These are phyloP conservation scores for Hypselothyrea guttata DNA, from an alignment of 2,888 invertebrate genomes.

Conservation along the genomic window DNA sequence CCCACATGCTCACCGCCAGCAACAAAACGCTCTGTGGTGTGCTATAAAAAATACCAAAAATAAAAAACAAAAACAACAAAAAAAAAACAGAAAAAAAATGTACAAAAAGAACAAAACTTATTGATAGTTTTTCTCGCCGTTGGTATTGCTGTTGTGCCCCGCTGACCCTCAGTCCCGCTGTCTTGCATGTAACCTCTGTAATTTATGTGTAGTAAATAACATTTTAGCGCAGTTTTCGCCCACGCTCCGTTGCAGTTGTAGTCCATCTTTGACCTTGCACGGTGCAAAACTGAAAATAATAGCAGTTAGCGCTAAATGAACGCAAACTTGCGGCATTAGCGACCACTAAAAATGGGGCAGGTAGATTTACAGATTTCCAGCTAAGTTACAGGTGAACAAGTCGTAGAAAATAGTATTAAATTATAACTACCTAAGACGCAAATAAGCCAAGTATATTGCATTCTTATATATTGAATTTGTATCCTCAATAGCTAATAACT, in stretches of 20 bases:
- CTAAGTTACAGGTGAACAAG: conserved; percentile 2
- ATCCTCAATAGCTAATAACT: no score
- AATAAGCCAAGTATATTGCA: no score
- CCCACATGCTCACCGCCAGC: conserved; percentile 25
- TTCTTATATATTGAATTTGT: no score
- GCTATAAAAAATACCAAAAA: no score
- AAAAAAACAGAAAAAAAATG: no score
- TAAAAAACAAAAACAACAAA: no score
- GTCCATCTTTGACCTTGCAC: conserved; percentile 60
- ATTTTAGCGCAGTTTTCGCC: conserved; percentile 51
- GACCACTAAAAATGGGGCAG: conserved; percentile 53
- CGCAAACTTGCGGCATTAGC: conserved; percentile 65
- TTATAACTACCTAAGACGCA: no score
- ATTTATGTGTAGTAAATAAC: conserved; percentile 76
- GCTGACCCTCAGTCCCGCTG: background rate
- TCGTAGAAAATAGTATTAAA: conserved; percentile 4
- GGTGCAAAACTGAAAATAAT: conserved; percentile 67
- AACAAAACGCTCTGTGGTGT: conserved; percentile 64
- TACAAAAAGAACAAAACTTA: conserved; percentile 39
- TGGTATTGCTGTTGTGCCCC: conserved; percentile 1
- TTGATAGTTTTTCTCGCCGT: conserved; percentile 62
- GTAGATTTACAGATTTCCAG: conserved; percentile 30
- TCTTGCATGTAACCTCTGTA: conserved; percentile 17
- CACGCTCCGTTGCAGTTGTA: conserved; percentile 24
- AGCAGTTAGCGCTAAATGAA: conserved; percentile 67